phyloP scores from a whole-genome alignment of 2,797 vertebrate species.

The Podarcis siculus region DNA sequence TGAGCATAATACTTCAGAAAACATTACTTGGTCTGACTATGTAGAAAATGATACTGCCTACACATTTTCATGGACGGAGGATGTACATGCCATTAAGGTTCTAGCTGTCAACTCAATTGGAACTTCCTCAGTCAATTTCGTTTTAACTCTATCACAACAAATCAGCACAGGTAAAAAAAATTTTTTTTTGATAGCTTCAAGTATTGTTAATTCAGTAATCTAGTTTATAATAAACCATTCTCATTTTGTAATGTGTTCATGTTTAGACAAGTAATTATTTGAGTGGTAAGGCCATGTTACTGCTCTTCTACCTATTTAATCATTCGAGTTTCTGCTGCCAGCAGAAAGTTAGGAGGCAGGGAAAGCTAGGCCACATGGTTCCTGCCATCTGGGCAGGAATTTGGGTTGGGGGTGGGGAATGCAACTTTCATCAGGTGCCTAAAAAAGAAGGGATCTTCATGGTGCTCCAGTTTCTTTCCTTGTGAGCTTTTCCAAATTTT shows the following conservation, averaged over 20 bases:
- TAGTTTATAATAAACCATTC: background rate
- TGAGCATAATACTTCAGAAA: conserved; percentile 70
- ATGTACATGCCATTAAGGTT: conserved; percentile 82
- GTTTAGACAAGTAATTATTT: background rate
- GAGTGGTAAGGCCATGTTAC: background rate
- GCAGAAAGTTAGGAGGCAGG: too few relatives aligned
- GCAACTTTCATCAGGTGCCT: too few relatives aligned
- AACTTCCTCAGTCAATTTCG: conserved; percentile 82
- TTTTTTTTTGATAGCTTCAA: background rate
- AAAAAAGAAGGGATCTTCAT: too few relatives aligned
- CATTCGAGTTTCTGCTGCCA: too few relatives aligned
- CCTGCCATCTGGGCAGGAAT: too few relatives aligned
- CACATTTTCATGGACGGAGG: conserved; percentile 85
- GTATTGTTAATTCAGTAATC: background rate
- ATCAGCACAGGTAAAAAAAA: conserved; percentile 78
- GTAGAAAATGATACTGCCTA: conserved; percentile 76
- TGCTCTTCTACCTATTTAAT: background rate
- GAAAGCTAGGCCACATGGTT: too few relatives aligned
- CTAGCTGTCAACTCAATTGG: conserved; percentile 88
- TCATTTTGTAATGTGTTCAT: background rate
- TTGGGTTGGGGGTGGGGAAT: too few relatives aligned
- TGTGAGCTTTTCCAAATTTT: background rate
- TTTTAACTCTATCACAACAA: conserved; percentile 85
- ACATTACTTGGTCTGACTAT: conserved; percentile 68
- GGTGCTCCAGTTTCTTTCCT: background rate